These are phyloP conservation scores for Manis pentadactyla DNA, from an alignment of 2,797 vertebrate species.

Conservation along the genomic window DNA sequence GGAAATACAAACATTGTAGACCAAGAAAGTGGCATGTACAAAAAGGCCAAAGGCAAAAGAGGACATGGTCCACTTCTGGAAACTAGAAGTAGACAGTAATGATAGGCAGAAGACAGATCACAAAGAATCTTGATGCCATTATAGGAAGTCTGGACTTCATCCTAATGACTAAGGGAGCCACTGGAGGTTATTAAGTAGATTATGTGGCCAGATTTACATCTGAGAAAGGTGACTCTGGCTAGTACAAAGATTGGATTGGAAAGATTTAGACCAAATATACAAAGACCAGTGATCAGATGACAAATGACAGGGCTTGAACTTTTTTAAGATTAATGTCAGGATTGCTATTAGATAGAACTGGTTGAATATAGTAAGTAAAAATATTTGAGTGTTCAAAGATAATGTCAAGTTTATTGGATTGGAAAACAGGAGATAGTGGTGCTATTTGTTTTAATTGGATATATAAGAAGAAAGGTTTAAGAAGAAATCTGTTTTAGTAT, in stretches of 20 bases:
- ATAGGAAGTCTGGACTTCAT: constrained; percentile 3
- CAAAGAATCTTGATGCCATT: background rate
- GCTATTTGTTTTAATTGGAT: background rate
- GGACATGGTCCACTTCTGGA: background rate
- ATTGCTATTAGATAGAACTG: background rate
- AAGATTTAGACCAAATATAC: background rate
- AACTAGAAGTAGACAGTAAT: background rate
- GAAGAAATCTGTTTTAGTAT: background rate
- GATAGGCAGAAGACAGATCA: background rate
- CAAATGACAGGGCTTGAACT: background rate
- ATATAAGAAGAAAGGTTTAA: background rate
- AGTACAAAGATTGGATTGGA: constrained; percentile 4
- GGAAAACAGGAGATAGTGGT: background rate
- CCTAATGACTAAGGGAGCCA: background rate
- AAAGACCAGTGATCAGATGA: background rate
- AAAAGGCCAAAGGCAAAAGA: background rate
- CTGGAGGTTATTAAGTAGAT: background rate
- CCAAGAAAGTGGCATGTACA: background rate
- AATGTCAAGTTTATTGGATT: background rate
- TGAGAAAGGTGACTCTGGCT: background rate
- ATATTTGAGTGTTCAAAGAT: background rate
- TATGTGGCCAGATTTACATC: background rate
- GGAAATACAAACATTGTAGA: background rate
- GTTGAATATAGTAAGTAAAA: background rate
- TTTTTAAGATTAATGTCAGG: background rate